Conservation (phyloP, 35 echinoderm and acorn worm genomes). For the Ophiothrix spiculata region DNA sequence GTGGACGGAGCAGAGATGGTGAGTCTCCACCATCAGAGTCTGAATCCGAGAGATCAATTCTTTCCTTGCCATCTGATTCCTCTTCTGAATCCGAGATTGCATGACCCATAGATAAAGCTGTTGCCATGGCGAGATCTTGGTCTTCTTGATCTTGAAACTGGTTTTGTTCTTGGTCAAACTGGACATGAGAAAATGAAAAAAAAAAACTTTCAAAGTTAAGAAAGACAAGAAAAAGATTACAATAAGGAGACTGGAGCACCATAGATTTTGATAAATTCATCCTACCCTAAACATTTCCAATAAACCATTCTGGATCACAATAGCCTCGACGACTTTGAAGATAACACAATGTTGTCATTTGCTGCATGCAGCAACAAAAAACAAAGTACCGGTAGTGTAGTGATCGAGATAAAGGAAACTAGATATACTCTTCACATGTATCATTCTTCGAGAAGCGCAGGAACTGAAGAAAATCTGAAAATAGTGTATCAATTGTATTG, state of each 20-base stretch:
- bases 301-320: too few species aligned
- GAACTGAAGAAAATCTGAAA: too few species aligned
- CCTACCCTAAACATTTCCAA: not conserved
- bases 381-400: too few species aligned
- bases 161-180: conserved; percentile 50
- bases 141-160: conserved; percentile 31
- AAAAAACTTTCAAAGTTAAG: not conserved
- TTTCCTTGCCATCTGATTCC: not conserved
- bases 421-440: too few species aligned
- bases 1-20: not conserved
- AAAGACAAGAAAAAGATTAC: not conserved
- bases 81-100: not conserved
- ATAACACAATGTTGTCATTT: too few species aligned
- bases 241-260: too few species aligned
- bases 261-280: not conserved
- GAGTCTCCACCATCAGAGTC: not conserved
- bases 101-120: conserved; percentile 3
- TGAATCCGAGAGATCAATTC: too few species aligned
- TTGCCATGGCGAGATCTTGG: conserved; percentile 43
- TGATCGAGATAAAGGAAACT: too few species aligned
- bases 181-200: not conserved
- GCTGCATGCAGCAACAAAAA: too few species aligned
- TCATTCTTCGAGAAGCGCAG: too few species aligned
- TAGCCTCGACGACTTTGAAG: too few species aligned
- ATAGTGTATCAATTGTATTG: too few species aligned